Base-by-base conservation (phyloP, 2,888 invertebrate genomes). In the Dichetophora obliterata region DNA sequence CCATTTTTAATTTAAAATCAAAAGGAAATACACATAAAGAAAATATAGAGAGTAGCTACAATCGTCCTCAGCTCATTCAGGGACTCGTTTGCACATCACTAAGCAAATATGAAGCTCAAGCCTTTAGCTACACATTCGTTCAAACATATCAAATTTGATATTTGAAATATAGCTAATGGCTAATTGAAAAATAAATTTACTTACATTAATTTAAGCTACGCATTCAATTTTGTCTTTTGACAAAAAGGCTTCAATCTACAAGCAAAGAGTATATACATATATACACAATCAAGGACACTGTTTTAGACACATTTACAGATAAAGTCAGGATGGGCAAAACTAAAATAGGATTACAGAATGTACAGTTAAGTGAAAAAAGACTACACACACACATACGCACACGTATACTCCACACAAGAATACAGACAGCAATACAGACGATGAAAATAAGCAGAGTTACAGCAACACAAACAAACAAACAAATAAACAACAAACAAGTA, bases 141-240 rank as follows among this genome's bases (percentile, higher is more conserved):
- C 54, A n/a, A 54, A 19, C 22, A 19, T 16, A 59, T 27, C 24
- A 16, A 59, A 59, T 27, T 59, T 59, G 16, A 59, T 3, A 27
- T 59, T 59, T 59, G 27, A 59, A 59, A 59, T 59, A 59, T 59
- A 59, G 2, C 43, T 43, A 43, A 34, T 34, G 31, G 31, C 63
- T 37, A 65, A n/a, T 19, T 65, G 63, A 65, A 34, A 65, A 65
- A 65, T 65, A 65, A 65, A 65, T 65, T 34, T 34, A 8, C 19
- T 14, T 19, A 65, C 63, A 65, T 65, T 65, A 65, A 65, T 65
- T 65, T 65, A 65, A 65, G 63, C 63, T 65, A 31, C 37, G 19
- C 63, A 65, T 65, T 65, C 37, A 65, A 34, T 65, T 65, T 34
- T 34, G 63, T 65, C 31, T 37, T 65, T 65, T 19, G 19, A 37